Base-by-base conservation (phyloP, 92 coral and sea anemone genomes). In the Palythoa grandis region DNA sequence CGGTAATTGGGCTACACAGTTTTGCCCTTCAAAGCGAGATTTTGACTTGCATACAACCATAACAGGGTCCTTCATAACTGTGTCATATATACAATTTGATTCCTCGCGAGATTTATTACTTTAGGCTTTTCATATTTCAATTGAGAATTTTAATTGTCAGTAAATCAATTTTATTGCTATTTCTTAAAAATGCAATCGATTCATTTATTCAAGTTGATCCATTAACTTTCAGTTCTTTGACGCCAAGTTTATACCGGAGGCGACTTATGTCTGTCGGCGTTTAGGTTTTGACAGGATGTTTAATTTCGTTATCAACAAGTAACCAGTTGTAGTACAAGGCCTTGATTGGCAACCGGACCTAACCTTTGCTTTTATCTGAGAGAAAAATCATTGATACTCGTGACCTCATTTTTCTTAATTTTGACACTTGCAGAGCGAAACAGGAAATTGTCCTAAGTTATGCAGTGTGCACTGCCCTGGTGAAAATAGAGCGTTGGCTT, bases 231-330 rank as follows among this genome's bases (percentile, higher is more conserved):
- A 66, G 37, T 58, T 78, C 70, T 58, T 70, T 66, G 85, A 67
- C 85, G 85, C 85, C 85, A 80, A 14, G 24, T 65, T 80, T 67
- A 80, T 65, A 47, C 74, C 72, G 1, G 74, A 48, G 60, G 85
- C 85, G 85, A 80, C 85, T 74, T 9, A 22, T 66, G 50, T 80
- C 85, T 67, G 85, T 80, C 85, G 85, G 85, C 85, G 12, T 48
- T 48, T 5, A 23, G 60, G 11, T 20, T 17, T 80, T 65, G 85
- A 66, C 65, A 23, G 58, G 60, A 80, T 68, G 85, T 35, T 23
- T 63, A 47, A 15, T 80, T 80, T 80, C 40, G 85, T 80, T 80
- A 80, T 80, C 85, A 60, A 74, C 61, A 20, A 48, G 39, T 79
- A 5, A 2, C 85, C 85, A 66, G 48, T 39, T 22, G 70, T 23